phyloP scores from a whole-genome alignment of 2,113 vertebrate species.

The Sporophila hypoxantha region DNA sequence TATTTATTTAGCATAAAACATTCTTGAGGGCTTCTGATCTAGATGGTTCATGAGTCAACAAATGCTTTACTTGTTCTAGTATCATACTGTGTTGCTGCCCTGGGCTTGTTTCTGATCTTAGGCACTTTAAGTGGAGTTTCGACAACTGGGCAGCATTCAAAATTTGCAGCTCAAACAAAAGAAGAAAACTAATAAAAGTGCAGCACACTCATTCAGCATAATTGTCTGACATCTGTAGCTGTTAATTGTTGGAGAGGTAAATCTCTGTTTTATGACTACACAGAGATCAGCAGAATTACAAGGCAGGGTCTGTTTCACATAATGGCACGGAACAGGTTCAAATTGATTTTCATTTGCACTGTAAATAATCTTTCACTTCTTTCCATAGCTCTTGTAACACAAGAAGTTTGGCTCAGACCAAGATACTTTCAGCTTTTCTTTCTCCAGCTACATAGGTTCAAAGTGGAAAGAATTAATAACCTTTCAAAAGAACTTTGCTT shows the following conservation, averaged over 20 bases:
- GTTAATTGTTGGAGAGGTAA: conserved; percentile 1
- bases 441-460: background rate
- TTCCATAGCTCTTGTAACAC: background rate
- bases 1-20: conserved; percentile 31
- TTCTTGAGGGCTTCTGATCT: background rate
- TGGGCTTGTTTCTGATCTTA: conserved; percentile 17
- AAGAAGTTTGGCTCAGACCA: background rate
- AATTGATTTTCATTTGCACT: conserved; percentile 14
- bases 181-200: background rate
- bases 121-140: background rate
- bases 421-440: background rate
- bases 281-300: background rate
- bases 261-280: background rate
- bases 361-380: background rate
- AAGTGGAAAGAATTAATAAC: conserved; percentile 3
- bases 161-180: background rate
- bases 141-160: background rate
- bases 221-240: conserved; percentile 1
- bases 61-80: conserved; percentile 1
- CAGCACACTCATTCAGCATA: background rate
- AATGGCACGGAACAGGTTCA: background rate
- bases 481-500: background rate
- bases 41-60: conserved; percentile 6
- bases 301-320: conserved; percentile 8
- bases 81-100: background rate